Conservation (phyloP, 2,888 invertebrate species). For the Tenthredo livida region DNA sequence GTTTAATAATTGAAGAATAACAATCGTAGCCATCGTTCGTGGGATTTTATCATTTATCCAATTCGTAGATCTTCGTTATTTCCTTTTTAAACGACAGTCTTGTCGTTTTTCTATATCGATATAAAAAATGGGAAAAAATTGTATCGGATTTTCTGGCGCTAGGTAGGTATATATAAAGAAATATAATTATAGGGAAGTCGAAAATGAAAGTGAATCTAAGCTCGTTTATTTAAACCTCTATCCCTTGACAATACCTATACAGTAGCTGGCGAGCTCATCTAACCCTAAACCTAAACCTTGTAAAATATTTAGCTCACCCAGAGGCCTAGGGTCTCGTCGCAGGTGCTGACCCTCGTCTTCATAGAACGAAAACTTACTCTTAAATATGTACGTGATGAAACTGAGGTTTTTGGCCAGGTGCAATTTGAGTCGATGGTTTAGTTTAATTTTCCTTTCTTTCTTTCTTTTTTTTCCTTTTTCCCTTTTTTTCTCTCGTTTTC, state of each 20-base stretch:
- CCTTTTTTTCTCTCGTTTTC: not conserved
- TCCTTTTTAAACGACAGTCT: not conserved
- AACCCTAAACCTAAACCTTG: constrained; percentile 22
- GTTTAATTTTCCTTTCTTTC: not conserved
- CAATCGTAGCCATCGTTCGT: too few relatives aligned
- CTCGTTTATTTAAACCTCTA: not conserved
- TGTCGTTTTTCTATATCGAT: not conserved
- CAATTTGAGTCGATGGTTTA: not conserved
- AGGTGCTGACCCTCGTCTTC: constrained; percentile 27
- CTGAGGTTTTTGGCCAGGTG: constrained; percentile 26
- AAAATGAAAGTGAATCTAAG: not conserved
- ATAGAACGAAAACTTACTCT: constrained; percentile 17
- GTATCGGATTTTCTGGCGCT: not conserved
- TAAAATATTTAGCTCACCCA: constrained; percentile 34
- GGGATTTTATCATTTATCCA: not conserved
- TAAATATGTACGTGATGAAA: constrained; percentile 40
- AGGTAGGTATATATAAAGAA: not conserved
- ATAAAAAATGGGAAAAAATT: not conserved
- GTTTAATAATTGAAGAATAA: too few relatives aligned
- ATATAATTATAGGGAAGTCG: not conserved
- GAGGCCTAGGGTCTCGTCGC: constrained; percentile 6
- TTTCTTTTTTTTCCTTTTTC: not conserved
- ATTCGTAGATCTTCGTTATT: not conserved
- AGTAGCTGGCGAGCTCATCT: not conserved
- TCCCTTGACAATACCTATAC: not conserved